Evolutionary conservation across 2,113 vertebrate species (phyloP).

Genomic region (Muscicapa adusta): DNA sequence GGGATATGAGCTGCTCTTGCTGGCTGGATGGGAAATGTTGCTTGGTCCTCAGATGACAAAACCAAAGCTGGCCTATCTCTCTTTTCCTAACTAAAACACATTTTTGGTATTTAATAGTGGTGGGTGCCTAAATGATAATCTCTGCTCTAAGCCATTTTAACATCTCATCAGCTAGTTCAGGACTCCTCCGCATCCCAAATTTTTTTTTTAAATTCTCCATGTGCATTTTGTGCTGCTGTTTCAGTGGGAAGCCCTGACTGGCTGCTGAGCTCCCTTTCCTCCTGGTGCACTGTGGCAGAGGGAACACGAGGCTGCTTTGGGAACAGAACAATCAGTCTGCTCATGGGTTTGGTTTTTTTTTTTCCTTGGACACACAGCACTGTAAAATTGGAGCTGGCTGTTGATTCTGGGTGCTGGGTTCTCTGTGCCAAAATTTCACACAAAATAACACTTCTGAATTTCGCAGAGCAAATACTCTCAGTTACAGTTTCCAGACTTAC

Average conservation of each 20-base stretch:
- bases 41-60: constrained; percentile 24
- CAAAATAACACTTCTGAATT: constrained; percentile 25
- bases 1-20: constrained; percentile 69
- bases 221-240: constrained; percentile 7
- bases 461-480: not conserved
- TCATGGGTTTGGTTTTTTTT: not conserved
- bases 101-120: constrained; percentile 47
- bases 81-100: constrained; percentile 4
- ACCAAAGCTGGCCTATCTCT: constrained; percentile 58
- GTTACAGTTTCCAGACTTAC: not conserved
- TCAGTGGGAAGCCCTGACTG: constrained; percentile 33
- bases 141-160: constrained; percentile 47
- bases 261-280: constrained; percentile 15
- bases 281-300: not conserved
- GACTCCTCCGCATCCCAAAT: constrained; percentile 26
- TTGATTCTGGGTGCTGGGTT: not conserved
- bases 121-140: constrained; percentile 21
- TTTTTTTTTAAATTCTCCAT: rapidly evolving
- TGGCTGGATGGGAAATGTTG: not conserved
- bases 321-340: not conserved
- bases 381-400: constrained; percentile 6
- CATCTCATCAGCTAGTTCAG: not conserved
- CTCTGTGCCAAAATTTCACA: not conserved
- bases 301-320: not conserved
- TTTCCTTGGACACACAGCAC: not conserved